Conservation (phyloP, 2,113 vertebrate genomes). For the Pyrgilauda ruficollis region DNA sequence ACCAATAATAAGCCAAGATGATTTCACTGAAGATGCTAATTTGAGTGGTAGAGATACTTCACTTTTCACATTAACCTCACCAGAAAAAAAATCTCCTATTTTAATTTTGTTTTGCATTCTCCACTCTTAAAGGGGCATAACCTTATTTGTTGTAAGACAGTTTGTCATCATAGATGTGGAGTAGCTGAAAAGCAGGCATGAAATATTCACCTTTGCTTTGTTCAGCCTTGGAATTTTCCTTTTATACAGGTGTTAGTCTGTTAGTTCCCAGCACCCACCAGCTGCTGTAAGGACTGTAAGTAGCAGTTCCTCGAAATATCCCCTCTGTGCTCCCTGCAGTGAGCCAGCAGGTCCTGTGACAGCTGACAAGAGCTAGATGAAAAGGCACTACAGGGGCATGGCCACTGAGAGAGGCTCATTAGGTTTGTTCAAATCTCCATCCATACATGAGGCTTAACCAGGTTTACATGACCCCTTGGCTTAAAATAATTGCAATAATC, state of each 20-base stretch:
- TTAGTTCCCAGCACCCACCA: not conserved
- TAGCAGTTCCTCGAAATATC: not conserved
- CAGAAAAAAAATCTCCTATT: not conserved
- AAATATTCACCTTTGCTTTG: not conserved
- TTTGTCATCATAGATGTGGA: not conserved
- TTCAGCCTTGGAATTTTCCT: not conserved
- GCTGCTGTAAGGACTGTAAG: not conserved
- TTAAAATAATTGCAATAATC: constrained; percentile 41
- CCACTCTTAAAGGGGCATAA: not conserved
- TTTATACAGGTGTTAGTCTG: not conserved
- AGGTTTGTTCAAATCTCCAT: not conserved
- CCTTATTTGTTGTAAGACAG: not conserved
- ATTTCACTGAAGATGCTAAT: not conserved
- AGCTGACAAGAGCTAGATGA: not conserved
- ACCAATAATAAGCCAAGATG: not conserved
- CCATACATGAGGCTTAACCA: not conserved
- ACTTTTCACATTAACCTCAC: not conserved
- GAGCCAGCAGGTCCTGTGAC: not conserved
- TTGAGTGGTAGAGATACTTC: not conserved
- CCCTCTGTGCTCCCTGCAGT: not conserved
- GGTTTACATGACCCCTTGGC: not conserved
- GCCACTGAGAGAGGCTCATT: not conserved
- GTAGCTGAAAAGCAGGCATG: not conserved
- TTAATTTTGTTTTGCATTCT: not conserved
- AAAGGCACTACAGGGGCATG: not conserved